A percentile compares a stretch with the other conserved stretches of the same genome.
These are phyloP conservation scores for Loxodonta africana DNA, from an alignment of 2,113 vertebrate genomes.

Conservation along the genomic window DNA sequence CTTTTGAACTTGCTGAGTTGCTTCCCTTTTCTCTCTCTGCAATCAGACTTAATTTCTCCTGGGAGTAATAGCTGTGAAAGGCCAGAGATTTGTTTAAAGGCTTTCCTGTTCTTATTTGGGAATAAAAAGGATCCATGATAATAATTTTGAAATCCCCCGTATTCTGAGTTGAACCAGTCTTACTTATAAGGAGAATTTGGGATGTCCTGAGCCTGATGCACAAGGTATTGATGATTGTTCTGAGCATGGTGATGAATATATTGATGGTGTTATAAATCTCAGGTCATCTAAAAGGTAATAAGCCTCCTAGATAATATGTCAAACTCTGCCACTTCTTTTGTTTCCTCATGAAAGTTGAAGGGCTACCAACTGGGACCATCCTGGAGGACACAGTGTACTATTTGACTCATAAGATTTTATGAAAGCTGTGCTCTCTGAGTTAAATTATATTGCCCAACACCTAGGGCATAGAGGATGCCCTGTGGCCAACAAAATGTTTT, in stretches of 20 bases:
- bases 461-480: constrained; percentile 20
- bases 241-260: background rate
- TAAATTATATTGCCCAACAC: constrained; percentile 60
- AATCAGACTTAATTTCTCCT: constrained; percentile 9
- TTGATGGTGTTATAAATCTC: background rate
- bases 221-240: background rate
- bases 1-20: constrained; percentile 51
- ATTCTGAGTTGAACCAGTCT: background rate
- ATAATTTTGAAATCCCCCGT: background rate
- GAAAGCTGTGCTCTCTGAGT: constrained; percentile 40
- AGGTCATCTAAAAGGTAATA: background rate
- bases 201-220: background rate
- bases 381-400: background rate
- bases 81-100: background rate
- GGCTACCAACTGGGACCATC: background rate
- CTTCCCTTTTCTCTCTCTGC: background rate
- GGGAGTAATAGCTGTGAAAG: background rate
- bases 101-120: constrained; percentile 15
- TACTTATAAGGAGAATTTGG: background rate
- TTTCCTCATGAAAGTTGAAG: background rate
- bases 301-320: background rate
- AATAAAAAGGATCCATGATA: background rate
- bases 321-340: background rate
- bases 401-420: constrained; percentile 46
- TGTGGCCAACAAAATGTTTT: constrained; percentile 51